Evolutionary conservation across 1,140 invertebrate species (phyloP).

Genomic region (Dendrolimus kikuchii): DNA sequence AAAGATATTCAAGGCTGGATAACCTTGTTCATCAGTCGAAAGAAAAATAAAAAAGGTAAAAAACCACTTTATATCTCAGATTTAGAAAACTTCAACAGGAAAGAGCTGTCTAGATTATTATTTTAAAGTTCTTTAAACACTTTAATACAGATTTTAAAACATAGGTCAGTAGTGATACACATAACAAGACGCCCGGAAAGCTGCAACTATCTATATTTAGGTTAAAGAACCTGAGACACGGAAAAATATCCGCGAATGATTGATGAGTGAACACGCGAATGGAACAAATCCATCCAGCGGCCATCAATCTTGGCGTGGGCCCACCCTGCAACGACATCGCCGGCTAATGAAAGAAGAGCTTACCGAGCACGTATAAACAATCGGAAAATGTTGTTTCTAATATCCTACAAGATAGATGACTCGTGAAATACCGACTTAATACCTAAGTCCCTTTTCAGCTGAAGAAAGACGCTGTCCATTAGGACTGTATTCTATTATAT

Average conservation of each 20-base stretch:
- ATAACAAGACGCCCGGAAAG: slow-evolving; percentile 1
- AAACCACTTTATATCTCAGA: no score
- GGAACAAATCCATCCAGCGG: slow-evolving; percentile 64
- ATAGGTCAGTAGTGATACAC: no score
- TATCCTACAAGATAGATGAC: slow-evolving; percentile 54
- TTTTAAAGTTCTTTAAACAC: no score
- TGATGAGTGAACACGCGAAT: slow-evolving; percentile 64
- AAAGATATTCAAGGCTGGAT: no score
- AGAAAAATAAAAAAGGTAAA: no score
- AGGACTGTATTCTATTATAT: no score
- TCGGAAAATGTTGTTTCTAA: slow-evolving; percentile 58
- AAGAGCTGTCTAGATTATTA: no score
- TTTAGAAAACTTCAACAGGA: no score
- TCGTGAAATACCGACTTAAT: slow-evolving; percentile 10
- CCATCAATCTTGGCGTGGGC: slow-evolving; percentile 62
- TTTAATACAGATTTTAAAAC: no score
- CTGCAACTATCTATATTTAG: slow-evolving; percentile 63
- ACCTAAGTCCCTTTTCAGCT: no score
- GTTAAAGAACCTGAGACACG: slow-evolving; percentile 68
- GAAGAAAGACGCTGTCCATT: no score
- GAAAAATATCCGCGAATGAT: slow-evolving; percentile 71
- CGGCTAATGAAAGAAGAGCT: slow-evolving; percentile 69
- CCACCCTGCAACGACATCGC: slow-evolving; percentile 49
- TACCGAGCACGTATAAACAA: slow-evolving; percentile 64
- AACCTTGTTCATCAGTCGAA: no score